These are phyloP conservation scores for Phaetusa simplex DNA, from an alignment of 2,113 vertebrate genomes.

Conservation along the genomic window DNA sequence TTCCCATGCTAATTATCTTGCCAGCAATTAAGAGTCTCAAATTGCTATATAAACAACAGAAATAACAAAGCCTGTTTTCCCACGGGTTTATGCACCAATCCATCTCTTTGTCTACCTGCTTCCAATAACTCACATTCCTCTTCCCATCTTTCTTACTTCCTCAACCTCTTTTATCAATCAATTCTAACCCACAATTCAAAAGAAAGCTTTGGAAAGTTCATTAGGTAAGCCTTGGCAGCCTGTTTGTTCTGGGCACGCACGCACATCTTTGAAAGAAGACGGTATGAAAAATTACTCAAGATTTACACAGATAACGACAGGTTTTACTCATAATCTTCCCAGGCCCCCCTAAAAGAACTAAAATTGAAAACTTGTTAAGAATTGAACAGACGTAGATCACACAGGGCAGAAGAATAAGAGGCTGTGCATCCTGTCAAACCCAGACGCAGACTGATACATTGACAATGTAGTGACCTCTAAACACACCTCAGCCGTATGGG, in stretches of 20 bases:
- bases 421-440: not conserved
- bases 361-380: not conserved
- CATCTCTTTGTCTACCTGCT: not conserved
- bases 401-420: not conserved
- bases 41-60: not conserved
- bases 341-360: not conserved
- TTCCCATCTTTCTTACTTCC: not conserved
- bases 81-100: not conserved
- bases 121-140: not conserved
- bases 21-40: not conserved
- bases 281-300: not conserved
- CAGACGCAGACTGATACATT: not conserved
- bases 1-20: not conserved
- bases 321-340: not conserved
- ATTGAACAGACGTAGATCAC: not conserved
- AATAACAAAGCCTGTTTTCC: not conserved
- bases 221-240: not conserved
- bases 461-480: not conserved
- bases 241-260: not conserved
- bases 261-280: not conserved
- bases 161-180: not conserved
- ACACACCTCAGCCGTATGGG: not conserved
- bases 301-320: not conserved
- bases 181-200: not conserved
- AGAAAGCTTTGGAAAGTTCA: not conserved